These are phyloP conservation scores for Pemphigus obesinymphae DNA, from an alignment of 1,140 invertebrate species.

Conservation along the genomic window DNA sequence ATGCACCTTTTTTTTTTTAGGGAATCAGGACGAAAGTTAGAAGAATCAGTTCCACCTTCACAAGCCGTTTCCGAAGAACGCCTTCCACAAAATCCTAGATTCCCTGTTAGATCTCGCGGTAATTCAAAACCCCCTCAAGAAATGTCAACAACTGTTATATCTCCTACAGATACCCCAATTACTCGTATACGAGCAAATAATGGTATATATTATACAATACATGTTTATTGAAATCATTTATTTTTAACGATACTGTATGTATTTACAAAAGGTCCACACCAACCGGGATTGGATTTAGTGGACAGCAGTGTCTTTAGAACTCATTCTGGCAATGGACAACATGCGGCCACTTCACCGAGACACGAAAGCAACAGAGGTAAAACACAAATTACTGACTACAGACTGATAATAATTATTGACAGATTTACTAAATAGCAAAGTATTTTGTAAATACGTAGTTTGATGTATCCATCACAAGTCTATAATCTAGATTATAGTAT, in stretches of 20 bases:
- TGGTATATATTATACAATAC: not conserved
- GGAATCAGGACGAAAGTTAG: conserved; percentile 17
- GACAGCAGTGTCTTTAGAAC: conserved; percentile 75
- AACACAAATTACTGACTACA: not conserved
- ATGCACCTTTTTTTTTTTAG: not conserved
- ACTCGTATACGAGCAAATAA: conserved; percentile 8
- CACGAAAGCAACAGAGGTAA: conserved; percentile 13
- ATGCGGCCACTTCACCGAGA: conserved; percentile 23
- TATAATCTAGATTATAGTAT: not conserved
- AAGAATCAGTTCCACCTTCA: conserved; percentile 17
- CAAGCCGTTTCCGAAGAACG: conserved; percentile 56
- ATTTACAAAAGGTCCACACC: conserved; percentile 54
- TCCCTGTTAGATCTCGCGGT: conserved; percentile 63
- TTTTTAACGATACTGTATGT: not conserved
- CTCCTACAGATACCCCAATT: not conserved
- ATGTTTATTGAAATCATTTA: not conserved
- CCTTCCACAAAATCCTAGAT: conserved; percentile 70
- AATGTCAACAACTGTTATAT: not conserved
- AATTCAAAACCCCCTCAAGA: conserved; percentile 53
- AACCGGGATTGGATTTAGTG: conserved; percentile 69
- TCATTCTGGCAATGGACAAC: conserved; percentile 51
- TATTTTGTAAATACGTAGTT: conserved; percentile 23
- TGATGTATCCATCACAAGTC: not conserved
- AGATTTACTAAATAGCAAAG: not conserved
- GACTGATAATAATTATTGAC: not conserved